Evolutionary conservation across 1,140 invertebrate species (phyloP).

Genomic region (Lycorma delicatula): DNA sequence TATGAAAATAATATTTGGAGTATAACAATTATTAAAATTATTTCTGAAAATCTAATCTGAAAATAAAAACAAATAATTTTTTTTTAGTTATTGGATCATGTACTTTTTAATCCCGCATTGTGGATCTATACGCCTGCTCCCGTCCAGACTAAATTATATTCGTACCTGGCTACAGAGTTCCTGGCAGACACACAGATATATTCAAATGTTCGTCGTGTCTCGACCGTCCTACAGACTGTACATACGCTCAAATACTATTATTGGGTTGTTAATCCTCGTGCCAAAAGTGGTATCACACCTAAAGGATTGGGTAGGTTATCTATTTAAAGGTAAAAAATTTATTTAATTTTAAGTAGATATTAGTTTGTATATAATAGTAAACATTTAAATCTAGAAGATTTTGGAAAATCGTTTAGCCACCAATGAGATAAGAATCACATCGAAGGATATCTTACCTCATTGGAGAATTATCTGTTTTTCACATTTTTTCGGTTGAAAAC

Average conservation of each 20-base stretch:
- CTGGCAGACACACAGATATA: conserved; percentile 96
- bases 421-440: too few species aligned
- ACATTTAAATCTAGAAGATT: neutral
- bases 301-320: conserved; percentile 77
- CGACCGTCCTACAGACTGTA: conserved; percentile 94
- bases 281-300: conserved; percentile 88
- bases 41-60: too few species aligned
- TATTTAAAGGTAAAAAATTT: neutral
- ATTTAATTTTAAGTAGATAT: too few species aligned
- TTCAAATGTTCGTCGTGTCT: conserved; percentile 90
- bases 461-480: too few species aligned
- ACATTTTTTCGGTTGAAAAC: too few species aligned
- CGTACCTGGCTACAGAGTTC: conserved; percentile 96
- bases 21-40: too few species aligned
- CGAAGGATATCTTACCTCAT: too few species aligned
- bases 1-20: too few species aligned
- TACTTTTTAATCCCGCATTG: conserved; percentile 96
- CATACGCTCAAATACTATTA: conserved; percentile 99
- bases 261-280: conserved; percentile 92
- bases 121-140: conserved; percentile 96
- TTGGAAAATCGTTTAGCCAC: too few species aligned
- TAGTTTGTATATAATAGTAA: neutral
- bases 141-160: conserved; percentile 94
- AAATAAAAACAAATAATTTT: too few species aligned
- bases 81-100: conserved; percentile 94